phyloP scores from a whole-genome alignment of 2,888 invertebrate genomes.

The Dolichopus griseipennis region DNA sequence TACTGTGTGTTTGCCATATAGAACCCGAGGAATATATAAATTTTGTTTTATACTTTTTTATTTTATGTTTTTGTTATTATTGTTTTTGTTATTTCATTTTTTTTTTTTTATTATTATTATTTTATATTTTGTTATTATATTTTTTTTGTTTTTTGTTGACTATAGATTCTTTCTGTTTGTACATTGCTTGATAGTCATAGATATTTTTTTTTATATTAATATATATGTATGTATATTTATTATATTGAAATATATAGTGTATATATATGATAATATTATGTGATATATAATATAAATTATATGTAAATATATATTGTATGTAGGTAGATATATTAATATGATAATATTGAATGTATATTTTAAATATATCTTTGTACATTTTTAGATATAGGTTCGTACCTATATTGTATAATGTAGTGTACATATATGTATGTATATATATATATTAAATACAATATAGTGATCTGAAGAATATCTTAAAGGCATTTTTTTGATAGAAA shows the following conservation, averaged over 20 bases:
- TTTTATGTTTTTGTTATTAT: neutral
- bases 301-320: too few species aligned
- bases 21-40: conserved; percentile 7
- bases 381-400: too few species aligned
- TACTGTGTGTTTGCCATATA: conserved; percentile 10
- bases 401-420: too few species aligned
- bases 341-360: neutral
- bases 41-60: neutral
- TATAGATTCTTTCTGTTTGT: conserved; percentile 1
- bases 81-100: too few species aligned
- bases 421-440: neutral
- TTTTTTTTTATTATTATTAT: too few species aligned
- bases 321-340: too few species aligned
- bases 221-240: too few species aligned
- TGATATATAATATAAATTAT: neutral
- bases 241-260: too few species aligned
- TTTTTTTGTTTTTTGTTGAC: neutral
- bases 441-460: neutral
- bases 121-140: neutral
- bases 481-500: neutral
- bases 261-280: neutral
- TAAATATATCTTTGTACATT: too few species aligned
- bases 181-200: neutral
- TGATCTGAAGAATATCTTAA: neutral
- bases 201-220: too few species aligned